Evolutionary conservation across 2,888 invertebrate species (phyloP).

Genomic region (Anoplius nigerrimus): DNA sequence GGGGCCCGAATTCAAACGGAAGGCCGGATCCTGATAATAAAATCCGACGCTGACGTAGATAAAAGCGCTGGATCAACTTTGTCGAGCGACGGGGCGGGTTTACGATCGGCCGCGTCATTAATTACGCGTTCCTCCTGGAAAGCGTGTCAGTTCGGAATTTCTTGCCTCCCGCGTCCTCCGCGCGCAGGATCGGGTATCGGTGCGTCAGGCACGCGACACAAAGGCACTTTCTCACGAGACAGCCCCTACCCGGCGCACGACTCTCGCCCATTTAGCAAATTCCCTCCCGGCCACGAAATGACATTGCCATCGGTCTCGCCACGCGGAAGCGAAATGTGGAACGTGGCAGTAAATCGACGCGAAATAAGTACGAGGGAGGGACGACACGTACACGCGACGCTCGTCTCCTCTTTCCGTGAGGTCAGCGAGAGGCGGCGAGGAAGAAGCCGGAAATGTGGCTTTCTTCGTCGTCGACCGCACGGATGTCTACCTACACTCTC

Average conservation of each 20-base stretch:
- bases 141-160: no score
- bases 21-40: background rate
- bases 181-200: no score
- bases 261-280: constrained; percentile 35
- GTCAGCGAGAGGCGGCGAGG: constrained; percentile 46
- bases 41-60: no score
- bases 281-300: constrained; percentile 28
- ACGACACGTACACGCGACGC: constrained; percentile 14
- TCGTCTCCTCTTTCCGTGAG: constrained; percentile 39
- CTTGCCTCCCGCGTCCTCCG: no score
- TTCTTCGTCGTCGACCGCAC: constrained; percentile 24
- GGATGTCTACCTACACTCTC: constrained; percentile 25
- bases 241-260: background rate
- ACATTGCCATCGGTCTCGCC: constrained; percentile 32
- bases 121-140: background rate
- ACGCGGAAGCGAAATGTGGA: constrained; percentile 45
- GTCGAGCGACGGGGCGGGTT: background rate
- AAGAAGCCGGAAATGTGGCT: constrained; percentile 52
- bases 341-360: constrained; percentile 50
- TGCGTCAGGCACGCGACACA: no score
- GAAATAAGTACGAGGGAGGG: constrained; percentile 20
- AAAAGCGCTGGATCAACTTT: background rate
- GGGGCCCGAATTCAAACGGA: background rate
- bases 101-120: background rate
- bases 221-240: no score